phyloP scores from a whole-genome alignment of 2,888 invertebrate species.

The Schizotus pectinicornis region DNA sequence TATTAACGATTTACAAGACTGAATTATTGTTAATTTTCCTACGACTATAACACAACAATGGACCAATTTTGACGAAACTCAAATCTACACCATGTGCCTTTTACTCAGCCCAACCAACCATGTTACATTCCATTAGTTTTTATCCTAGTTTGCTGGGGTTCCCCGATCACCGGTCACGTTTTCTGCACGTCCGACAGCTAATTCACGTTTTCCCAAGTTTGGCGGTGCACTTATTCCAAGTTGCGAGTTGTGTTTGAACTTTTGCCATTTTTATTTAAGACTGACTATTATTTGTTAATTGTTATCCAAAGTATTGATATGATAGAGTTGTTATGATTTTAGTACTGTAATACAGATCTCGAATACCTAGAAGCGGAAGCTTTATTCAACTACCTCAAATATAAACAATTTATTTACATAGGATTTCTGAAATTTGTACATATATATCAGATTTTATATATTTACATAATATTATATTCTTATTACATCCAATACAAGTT shows the following conservation, averaged over 20 bases:
- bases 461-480: conserved; percentile 41
- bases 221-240: conserved; percentile 18
- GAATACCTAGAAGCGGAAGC: conserved; percentile 41
- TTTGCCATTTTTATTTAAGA: conserved; percentile 59
- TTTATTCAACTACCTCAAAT: conserved; percentile 51
- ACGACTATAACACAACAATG: conserved; percentile 36
- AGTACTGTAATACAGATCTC: conserved; percentile 36
- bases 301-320: conserved; percentile 46
- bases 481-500: conserved; percentile 43
- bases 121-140: conserved; percentile 43
- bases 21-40: conserved; percentile 36
- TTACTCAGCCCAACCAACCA: conserved; percentile 32
- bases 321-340: conserved; percentile 11
- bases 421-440: conserved; percentile 39
- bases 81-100: conserved; percentile 49
- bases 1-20: conserved; percentile 43
- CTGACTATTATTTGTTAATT: conserved; percentile 54
- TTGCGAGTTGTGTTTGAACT: conserved; percentile 19
- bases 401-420: conserved; percentile 42
- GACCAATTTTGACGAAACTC: conserved; percentile 45
- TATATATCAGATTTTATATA: conserved; percentile 46
- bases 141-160: conserved; percentile 33
- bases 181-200: background rate
- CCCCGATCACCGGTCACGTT: conserved; percentile 18
- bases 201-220: background rate